Base-by-base conservation (phyloP, 2,113 vertebrate genomes). In the Actenoides lindsayi region DNA sequence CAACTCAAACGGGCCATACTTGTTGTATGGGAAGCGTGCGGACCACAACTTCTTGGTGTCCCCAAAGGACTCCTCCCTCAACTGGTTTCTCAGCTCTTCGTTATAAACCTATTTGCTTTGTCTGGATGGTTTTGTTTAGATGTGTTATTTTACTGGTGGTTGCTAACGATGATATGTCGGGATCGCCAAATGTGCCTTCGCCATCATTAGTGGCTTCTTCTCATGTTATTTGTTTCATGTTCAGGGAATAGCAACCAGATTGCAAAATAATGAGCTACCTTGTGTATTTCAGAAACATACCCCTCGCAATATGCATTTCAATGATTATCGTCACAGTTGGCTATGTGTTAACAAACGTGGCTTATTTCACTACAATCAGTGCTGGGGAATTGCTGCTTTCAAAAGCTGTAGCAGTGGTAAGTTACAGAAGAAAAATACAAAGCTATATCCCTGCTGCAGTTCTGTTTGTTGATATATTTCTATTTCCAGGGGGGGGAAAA, bases 271-370 rank as follows among this genome's bases (percentile, higher is more conserved):
- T 71, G 62, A 78, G 86, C 93, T 96, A 50, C 64, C 93, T 97
- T 93, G 92, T 98, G 92, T 92, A 21, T 98, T 98, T 96, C 98
- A 99, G 99, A 98, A 99, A 98, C 19, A 92, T 99, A 78, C 99
- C 99, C 44, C 98, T 99, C 33, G 99, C 99, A 48, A 99, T 99
- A 96, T 99, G 99, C 80, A 98, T 99, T 96, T 99, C 99, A 96
- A 99, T 99, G 99, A 98, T 81, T 56, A 98, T 99, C 67, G 99
- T 99, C 93, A 99, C 98, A 35, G 51, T 97, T 85, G 99, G 99
- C 96, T 99, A 99, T 28, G 98, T 99, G 88, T 98, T 99, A 94
- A 98, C 98, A 79, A 99, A 99, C 16, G 98, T 99, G 97, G 99
- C 99, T 30, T 99, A 99, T 97, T 99, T 99, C 96, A 98, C 99